These are phyloP conservation scores for Tenualosa thibaudeaui DNA, from an alignment of 2,797 vertebrate genomes.

Conservation along the genomic window DNA sequence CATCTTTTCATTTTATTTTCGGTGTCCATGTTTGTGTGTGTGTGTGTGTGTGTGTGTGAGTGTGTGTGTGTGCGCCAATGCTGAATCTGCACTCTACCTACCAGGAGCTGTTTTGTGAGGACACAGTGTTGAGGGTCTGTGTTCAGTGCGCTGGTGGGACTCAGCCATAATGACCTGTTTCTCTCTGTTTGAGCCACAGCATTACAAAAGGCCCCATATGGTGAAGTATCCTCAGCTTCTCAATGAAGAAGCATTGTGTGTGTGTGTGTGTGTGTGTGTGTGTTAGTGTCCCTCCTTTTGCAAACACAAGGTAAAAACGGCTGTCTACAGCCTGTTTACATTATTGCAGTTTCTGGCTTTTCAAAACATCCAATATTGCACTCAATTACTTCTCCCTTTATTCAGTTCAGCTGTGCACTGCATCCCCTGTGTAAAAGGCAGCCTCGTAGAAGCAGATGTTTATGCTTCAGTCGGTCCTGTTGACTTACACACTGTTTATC, in stretches of 20 bases:
- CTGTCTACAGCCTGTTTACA: neutral
- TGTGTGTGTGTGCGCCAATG: no score
- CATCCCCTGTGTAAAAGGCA: slow-evolving; percentile 24
- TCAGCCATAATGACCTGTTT: no score
- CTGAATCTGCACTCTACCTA: no score
- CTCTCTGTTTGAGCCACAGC: no score
- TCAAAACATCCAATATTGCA: neutral
- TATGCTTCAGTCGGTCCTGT: slow-evolving; percentile 59
- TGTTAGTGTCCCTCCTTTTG: neutral
- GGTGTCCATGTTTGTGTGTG: slow-evolving; percentile 9
- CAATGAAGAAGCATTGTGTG: neutral
- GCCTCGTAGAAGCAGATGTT: slow-evolving; percentile 22
- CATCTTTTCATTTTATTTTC: no score
- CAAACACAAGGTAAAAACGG: neutral
- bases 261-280: slow-evolving; percentile 14
- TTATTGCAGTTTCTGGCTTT: neutral
- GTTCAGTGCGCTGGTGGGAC: no score
- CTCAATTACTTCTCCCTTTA: neutral
- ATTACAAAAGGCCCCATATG: no score
- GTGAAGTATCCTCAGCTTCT: no score
- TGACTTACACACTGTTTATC: slow-evolving; percentile 46
- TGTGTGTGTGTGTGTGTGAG: neutral
- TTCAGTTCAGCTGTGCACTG: neutral
- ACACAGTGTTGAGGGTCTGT: no score
- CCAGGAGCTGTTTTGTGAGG: no score